Percentiles rank a stretch among this genome's conserved stretches.
These are phyloP conservation scores for Aphelenchoides avenae DNA, from an alignment of 1,140 invertebrate species.

Conservation along the genomic window DNA sequence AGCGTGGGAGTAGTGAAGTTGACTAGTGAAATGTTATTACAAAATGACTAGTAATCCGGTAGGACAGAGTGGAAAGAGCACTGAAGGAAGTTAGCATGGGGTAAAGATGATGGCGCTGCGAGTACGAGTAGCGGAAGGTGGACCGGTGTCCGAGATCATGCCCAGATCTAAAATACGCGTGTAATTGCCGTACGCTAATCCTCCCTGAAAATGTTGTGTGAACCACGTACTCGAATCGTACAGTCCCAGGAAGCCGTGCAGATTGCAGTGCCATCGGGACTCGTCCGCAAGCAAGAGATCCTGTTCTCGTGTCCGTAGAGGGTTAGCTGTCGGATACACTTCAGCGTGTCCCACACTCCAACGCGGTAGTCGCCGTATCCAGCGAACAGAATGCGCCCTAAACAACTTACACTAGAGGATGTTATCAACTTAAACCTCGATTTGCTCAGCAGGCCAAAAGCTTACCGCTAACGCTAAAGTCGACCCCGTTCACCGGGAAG, in stretches of 20 bases:
- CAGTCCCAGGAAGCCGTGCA: conserved; percentile 97
- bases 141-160: conserved; percentile 10
- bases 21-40: no score
- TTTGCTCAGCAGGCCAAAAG: conserved; percentile 15
- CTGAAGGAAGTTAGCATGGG: no score
- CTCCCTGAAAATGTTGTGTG: no score
- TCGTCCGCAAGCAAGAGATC: conserved; percentile 85
- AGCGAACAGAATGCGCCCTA: conserved; percentile 86
- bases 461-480: conserved; percentile 88
- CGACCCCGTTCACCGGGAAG: conserved; percentile 89
- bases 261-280: conserved; percentile 93
- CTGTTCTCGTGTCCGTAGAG: conserved; percentile 97
- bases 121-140: neutral
- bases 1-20: no score
- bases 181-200: neutral
- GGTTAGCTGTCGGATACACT: conserved; percentile 80
- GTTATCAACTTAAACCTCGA: neutral
- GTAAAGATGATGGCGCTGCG: no score
- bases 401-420: neutral
- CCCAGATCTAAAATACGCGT: conserved; percentile 14
- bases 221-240: conserved; percentile 73
- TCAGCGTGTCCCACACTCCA: conserved; percentile 96
- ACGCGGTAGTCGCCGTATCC: conserved; percentile 99
- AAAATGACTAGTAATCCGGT: no score
- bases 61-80: no score